phyloP scores from a whole-genome alignment of 2,888 invertebrate genomes.

The Brachycybe producta region DNA sequence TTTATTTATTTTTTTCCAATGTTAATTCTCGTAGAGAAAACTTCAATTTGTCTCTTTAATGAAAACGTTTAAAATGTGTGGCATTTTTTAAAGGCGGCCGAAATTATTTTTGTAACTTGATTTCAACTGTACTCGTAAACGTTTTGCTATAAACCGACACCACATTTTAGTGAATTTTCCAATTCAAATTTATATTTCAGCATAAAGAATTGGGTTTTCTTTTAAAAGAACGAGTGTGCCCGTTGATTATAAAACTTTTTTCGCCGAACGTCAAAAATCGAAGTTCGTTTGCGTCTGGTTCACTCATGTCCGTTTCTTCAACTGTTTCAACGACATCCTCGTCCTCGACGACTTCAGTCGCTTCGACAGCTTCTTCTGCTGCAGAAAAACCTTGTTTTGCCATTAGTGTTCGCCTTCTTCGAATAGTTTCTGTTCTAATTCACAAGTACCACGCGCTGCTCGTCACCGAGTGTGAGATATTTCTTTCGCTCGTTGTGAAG shows the following conservation, averaged over 20 bases:
- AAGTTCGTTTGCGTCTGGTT: conserved; percentile 28
- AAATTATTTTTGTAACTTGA: too few relatives aligned
- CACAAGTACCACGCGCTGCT: conserved; percentile 82
- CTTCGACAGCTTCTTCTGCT: not conserved
- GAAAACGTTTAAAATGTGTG: too few relatives aligned
- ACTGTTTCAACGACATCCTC: conserved; percentile 31
- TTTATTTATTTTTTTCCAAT: too few relatives aligned
- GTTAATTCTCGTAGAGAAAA: too few relatives aligned
- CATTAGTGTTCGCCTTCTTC: conserved; percentile 82
- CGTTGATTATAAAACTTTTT: conserved; percentile 93
- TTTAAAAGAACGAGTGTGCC: conserved; percentile 92
- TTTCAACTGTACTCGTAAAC: too few relatives aligned
- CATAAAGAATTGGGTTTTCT: conserved; percentile 88
- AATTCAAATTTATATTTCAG: too few relatives aligned
- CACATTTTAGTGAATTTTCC: too few relatives aligned
- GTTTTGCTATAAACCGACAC: too few relatives aligned
- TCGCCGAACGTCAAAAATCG: conserved; percentile 97
- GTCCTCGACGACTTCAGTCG: not conserved
- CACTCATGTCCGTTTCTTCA: conserved; percentile 37
- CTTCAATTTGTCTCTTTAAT: too few relatives aligned
- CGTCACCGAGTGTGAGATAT: conserved; percentile 97
- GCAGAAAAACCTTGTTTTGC: conserved; percentile 90
- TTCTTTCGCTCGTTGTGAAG: conserved; percentile 88
- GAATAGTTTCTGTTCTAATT: conserved; percentile 84
- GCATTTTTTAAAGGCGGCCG: too few relatives aligned